These are phyloP conservation scores for Drosophila oshimai DNA, from an alignment of 1,140 invertebrate genomes.

Conservation along the genomic window DNA sequence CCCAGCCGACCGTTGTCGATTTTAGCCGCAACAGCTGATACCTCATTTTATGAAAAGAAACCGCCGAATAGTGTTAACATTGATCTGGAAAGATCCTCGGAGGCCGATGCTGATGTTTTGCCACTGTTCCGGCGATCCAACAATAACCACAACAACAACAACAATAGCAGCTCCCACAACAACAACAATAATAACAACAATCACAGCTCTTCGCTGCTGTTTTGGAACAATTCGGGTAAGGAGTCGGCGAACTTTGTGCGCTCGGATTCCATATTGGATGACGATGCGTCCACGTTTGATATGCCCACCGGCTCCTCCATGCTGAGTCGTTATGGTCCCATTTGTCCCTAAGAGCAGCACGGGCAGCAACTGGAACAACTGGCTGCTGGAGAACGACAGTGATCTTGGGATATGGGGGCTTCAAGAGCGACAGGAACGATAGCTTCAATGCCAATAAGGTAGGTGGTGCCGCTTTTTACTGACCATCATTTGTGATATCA, in stretches of 20 bases:
- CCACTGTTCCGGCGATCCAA: constrained; percentile 34
- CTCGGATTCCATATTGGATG: constrained; percentile 86
- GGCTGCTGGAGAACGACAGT: constrained; percentile 50
- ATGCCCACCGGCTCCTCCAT: constrained; percentile 84
- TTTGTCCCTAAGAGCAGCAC: constrained; percentile 86
- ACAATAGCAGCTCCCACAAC: constrained; percentile 15
- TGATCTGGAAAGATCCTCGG: constrained; percentile 41
- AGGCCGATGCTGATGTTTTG: constrained; percentile 41
- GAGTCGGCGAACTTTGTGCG: constrained; percentile 84
- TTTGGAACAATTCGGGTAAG: constrained; percentile 60
- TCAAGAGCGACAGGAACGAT: constrained; percentile 44
- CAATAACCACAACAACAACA: constrained; percentile 16
- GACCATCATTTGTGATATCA: background rate
- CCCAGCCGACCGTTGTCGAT: constrained; percentile 61
- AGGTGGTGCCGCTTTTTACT: background rate
- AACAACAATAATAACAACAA: constrained; percentile 19
- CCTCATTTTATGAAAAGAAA: constrained; percentile 80
- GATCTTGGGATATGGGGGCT: constrained; percentile 50
- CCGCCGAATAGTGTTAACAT: constrained; percentile 73
- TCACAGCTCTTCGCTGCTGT: constrained; percentile 42
- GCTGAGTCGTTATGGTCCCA: constrained; percentile 90
- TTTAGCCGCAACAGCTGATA: constrained; percentile 74
- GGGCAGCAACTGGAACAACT: constrained; percentile 47
- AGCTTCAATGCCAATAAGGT: constrained; percentile 59
- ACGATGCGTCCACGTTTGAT: constrained; percentile 90